Base-by-base conservation (phyloP, 1,140 invertebrate genomes). In the Temnothorax curvispinosus region DNA sequence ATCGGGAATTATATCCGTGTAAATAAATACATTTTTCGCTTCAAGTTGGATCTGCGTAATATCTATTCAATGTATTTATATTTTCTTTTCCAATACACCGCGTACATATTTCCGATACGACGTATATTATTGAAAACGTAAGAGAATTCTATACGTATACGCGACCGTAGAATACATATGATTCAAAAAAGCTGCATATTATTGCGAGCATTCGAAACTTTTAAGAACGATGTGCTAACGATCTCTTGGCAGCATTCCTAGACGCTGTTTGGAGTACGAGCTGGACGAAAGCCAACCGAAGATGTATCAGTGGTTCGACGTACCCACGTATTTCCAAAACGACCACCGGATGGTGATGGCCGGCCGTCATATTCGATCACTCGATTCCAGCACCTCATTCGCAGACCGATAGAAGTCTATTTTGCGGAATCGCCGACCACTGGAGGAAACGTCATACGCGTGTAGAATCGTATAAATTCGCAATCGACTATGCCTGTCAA, bases 301-400 rank as follows among this genome's bases (percentile, higher is more conserved):
- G 91, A 81, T 93, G 9, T 96, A 96, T 94, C 96, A 97, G 89
- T 97, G 96, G 94, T 96, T 96, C 90, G 96, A 96, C 91, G 95
- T 96, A 78, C 96, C 96, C 4, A 95, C 93, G 69, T 96, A 93
- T 50, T 81, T 71, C 18, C 54, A 84, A 84, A 75, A 50, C 69
- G 54, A 47, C 41, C 69, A 74, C 7, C 41, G 27, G 41, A 60
- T 50, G 21, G 32, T 15, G 32, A 54, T 54, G 35, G 18, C 27
- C 18, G 54, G 44, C 9, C 67, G 54, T 84, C 80, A 56, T 58
- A 81, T 74, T 84, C 54, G 41, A 84, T 84, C 80, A 11, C 47
- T 74, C 47, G 77, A 52, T 65, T 21, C 47, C 77, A 47, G 7
- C 47, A 13, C 76, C 38, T n/a, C 62, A 38, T 67, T 67, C 7